Percentiles rank a stretch among this genome's conserved stretches.
These are phyloP conservation scores for Babyrousa celebensis DNA, from an alignment of 2,797 vertebrate genomes.

Conservation along the genomic window DNA sequence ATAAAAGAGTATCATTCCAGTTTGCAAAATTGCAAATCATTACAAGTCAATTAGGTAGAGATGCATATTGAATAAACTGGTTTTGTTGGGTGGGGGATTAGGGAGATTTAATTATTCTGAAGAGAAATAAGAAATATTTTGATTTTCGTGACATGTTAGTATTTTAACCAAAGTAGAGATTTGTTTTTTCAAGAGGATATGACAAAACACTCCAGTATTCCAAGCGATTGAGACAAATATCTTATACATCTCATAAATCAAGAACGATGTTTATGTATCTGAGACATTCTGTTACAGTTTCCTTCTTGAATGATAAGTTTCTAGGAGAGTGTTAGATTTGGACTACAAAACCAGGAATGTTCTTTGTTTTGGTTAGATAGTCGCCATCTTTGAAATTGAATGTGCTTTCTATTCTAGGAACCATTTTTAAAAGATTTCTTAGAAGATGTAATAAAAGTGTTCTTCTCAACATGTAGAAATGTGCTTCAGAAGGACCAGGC, in stretches of 20 bases:
- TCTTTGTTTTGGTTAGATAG: slow-evolving; percentile 69
- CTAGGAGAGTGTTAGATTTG: slow-evolving; percentile 30
- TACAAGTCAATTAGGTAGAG: not conserved
- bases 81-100: fast-evolving
- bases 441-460: slow-evolving; percentile 61
- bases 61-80: not conserved
- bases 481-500: not conserved
- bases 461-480: slow-evolving; percentile 29
- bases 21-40: not conserved
- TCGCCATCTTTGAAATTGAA: slow-evolving; percentile 69
- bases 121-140: slow-evolving; percentile 50
- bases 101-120: not conserved
- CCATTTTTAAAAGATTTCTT: slow-evolving; percentile 72
- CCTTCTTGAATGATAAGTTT: slow-evolving; percentile 60
- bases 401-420: slow-evolving; percentile 62
- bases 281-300: slow-evolving; percentile 65
- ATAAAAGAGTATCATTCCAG: not conserved
- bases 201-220: slow-evolving; percentile 54
- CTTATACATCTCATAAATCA: slow-evolving; percentile 52
- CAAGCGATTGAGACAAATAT: slow-evolving; percentile 63
- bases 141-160: slow-evolving; percentile 48
- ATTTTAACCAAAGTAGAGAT: slow-evolving; percentile 56
- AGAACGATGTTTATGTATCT: slow-evolving; percentile 65
- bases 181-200: slow-evolving; percentile 60
- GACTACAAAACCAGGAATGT: slow-evolving; percentile 39